Base-by-base conservation (phyloP, 2,888 invertebrate genomes). In the Oxytorus armatus region DNA sequence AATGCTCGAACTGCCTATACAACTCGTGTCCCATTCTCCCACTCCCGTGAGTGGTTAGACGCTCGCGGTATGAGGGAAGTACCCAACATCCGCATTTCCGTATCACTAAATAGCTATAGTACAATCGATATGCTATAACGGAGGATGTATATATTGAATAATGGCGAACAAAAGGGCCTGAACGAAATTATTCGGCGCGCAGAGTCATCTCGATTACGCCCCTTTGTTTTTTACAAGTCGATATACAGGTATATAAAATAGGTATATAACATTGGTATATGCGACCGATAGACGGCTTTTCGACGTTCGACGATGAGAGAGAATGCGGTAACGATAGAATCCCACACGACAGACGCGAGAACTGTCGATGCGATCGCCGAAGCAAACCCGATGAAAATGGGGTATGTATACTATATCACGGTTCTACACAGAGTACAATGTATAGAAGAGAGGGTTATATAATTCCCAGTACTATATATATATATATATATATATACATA, bases 1-100 rank as follows among this genome's bases (percentile, higher is more conserved):
- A 77, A 77, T 65, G 55, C 49, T 77, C 69, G 47, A 69, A 57
- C 76, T 66, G 55, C 42, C 59, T 51, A 59, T 49, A 68, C 33
- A 57, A 29, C 70, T 59, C 63, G 63, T 29, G 11, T 8, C 65
- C 70, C 14, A 59, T 69, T 53, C 42, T 57, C 14, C 44, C 51
- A n/a, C n/a, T n/a, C 14, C 29, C 39, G 36, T 49, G 57, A 72
- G 57, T 36, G 53, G 16, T n/a, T 53, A 73, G 29, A 39, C 42
- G 11, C 23, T 57, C 7, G 36, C 18, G n/a, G 39, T 18, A 33
- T n/a, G 16, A 14, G 65, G 14, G 33, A 53, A 63, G 39, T 47
- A 65, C 33, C n/a, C 23, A 65, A 18, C 14, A 79, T 66, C 16
- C 51, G 10, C 25, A 39, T 10, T 57, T 59, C 23, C 51, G 1